Conservation (phyloP, 2,888 invertebrate genomes). For the Calliopum simillimum region DNA sequence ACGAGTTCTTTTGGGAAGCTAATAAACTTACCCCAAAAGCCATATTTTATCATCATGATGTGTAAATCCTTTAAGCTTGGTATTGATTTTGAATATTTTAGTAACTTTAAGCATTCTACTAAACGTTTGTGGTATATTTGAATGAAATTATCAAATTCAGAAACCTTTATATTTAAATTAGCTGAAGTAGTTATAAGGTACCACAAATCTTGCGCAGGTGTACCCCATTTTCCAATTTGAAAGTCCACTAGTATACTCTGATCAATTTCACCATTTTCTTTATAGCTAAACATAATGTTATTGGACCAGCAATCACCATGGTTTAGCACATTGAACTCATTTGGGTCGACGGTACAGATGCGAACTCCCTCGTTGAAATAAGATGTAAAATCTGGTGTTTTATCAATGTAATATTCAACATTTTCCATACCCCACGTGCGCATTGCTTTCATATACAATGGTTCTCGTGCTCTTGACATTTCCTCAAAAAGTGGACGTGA, state of each 20-base stretch:
- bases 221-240: constrained; percentile 56
- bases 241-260: constrained; percentile 22
- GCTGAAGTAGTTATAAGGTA: constrained; percentile 57
- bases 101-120: constrained; percentile 52
- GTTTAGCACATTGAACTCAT: constrained; percentile 58
- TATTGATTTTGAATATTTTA: constrained; percentile 54
- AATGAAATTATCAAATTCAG: constrained; percentile 59
- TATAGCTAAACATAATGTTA: constrained; percentile 59
- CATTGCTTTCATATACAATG: constrained; percentile 45
- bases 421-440: constrained; percentile 50
- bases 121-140: constrained; percentile 57
- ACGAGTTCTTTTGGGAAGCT: neutral
- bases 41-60: constrained; percentile 53
- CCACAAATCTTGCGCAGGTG: constrained; percentile 59
- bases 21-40: constrained; percentile 54
- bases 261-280: constrained; percentile 45
- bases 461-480: constrained; percentile 35
- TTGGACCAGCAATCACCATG: constrained; percentile 63
- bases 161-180: constrained; percentile 52
- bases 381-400: constrained; percentile 31
- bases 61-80: constrained; percentile 58
- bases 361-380: constrained; percentile 43
- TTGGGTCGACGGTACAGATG: constrained; percentile 46
- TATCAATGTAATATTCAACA: constrained; percentile 49
- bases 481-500: constrained; percentile 44